Evolutionary conservation across 2,113 vertebrate genomes (phyloP).

Genomic region (Heterocephalus glaber): DNA sequence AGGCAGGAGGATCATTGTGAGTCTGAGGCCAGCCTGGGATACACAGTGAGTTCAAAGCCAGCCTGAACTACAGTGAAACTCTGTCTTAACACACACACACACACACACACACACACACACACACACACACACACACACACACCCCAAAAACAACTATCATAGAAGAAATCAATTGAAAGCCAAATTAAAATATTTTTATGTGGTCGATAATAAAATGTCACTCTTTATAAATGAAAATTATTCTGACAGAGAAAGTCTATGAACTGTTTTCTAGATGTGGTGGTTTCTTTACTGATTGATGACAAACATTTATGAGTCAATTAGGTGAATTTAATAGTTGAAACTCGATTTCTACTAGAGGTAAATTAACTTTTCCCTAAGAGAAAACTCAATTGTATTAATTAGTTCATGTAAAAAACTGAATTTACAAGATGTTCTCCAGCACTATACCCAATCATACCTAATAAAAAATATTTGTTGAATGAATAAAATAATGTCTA

Average conservation of each 20-base stretch:
- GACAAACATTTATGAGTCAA: conserved; percentile 31
- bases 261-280: background rate
- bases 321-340: conserved; percentile 36
- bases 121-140: background rate
- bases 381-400: conserved; percentile 12
- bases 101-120: background rate
- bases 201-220: background rate
- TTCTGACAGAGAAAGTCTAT: background rate
- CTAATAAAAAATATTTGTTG: background rate
- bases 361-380: conserved; percentile 21
- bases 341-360: conserved; percentile 22
- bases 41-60: background rate
- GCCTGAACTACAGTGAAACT: background rate
- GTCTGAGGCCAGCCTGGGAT: background rate
- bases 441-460: background rate
- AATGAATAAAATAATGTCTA: conserved; percentile 37
- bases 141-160: background rate
- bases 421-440: conserved; percentile 14
- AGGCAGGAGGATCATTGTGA: background rate
- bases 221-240: conserved; percentile 3
- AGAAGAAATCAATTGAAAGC: background rate
- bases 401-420: background rate
- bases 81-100: background rate
- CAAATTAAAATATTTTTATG: conserved; percentile 41
- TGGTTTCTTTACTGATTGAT: background rate